Evolutionary conservation across 2,797 vertebrate species (phyloP), one percentile per base, ranked within the genome.

Genomic region (Adelosebastes latens): DNA sequence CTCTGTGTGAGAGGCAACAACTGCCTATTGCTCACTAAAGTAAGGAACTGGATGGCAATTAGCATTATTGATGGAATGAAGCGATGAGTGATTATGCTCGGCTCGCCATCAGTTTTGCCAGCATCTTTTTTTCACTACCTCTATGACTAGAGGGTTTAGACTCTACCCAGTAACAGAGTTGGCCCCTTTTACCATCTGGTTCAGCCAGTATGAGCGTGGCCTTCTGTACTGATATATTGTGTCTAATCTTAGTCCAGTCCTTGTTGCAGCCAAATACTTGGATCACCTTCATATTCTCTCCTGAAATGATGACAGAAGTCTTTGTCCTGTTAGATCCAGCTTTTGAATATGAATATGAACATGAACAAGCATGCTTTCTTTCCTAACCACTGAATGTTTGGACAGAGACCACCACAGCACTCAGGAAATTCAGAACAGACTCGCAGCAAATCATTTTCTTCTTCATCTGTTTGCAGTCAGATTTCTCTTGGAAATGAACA

Each of bases 401-500:
- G 80, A 83, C 79, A 80, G 85, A 65, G 61, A 77, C 81, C 53
- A 70, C 46, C 31, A n/a, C 64, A 49, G 66, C 13, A 34, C 88
- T 73, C 63, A 75, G 82, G 72, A 89, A 85, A 87, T 88, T 89
- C 81, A 73, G 82, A 90, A 80, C 87, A 92, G 87, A 83, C 85
- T 81, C 36, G 46, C 29, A 27, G 81, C 68, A 86, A 89, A 89
- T 83, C 5, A 79, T 89, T 75, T 89, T 88, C 76, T 79, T 82
- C 81, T 63, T 83, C 78, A 75, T 83, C 75, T 92, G 87, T 93
- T 93, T 93, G 89, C 90, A 22, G 59, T 89, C 63, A 86, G 87
- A 92, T 91, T 91, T 90, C 90, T 92, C 92, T 89, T 79, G 73
- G 86, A 91, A 93, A 88, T 87, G 82, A 91, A 84, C 86, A 86